These are phyloP conservation scores for Cydia splendana DNA, from an alignment of 1,140 invertebrate genomes.

Conservation along the genomic window DNA sequence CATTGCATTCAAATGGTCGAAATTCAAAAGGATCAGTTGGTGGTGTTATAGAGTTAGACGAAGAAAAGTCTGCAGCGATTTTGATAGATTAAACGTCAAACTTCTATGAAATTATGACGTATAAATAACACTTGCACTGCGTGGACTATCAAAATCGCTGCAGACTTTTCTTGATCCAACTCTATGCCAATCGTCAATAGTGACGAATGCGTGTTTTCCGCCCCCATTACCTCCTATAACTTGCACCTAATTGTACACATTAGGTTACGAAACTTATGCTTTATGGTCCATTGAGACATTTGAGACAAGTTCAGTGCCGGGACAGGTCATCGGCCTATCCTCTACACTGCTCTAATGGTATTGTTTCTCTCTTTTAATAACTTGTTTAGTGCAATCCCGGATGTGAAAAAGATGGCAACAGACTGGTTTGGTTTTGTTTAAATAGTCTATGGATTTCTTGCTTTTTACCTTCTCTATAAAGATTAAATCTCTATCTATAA, in stretches of 20 bases:
- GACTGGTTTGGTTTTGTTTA: neutral
- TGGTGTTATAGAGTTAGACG: no score
- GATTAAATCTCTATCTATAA: neutral
- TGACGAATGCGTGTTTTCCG: no score
- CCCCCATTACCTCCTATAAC: neutral
- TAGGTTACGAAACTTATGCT: slow-evolving; percentile 57
- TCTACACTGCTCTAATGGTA: slow-evolving; percentile 43
- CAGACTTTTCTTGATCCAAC: no score
- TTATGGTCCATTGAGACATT: slow-evolving; percentile 57
- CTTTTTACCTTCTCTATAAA: neutral
- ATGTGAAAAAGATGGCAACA: slow-evolving; percentile 8
- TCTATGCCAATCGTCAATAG: no score
- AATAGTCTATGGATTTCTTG: neutral
- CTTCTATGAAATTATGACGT: no score
- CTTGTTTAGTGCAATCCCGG: slow-evolving; percentile 36
- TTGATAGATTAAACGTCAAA: no score
- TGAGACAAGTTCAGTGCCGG: slow-evolving; percentile 52
- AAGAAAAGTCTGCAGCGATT: no score
- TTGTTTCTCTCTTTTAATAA: slow-evolving; percentile 43
- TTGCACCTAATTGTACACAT: slow-evolving; percentile 31
- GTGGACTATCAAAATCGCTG: no score
- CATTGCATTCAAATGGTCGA: no score
- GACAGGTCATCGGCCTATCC: slow-evolving; percentile 48
- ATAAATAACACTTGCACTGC: no score
- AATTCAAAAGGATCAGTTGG: no score